phyloP scores from a whole-genome alignment of 2,888 invertebrate genomes.

The Tachystola acroxantha region DNA sequence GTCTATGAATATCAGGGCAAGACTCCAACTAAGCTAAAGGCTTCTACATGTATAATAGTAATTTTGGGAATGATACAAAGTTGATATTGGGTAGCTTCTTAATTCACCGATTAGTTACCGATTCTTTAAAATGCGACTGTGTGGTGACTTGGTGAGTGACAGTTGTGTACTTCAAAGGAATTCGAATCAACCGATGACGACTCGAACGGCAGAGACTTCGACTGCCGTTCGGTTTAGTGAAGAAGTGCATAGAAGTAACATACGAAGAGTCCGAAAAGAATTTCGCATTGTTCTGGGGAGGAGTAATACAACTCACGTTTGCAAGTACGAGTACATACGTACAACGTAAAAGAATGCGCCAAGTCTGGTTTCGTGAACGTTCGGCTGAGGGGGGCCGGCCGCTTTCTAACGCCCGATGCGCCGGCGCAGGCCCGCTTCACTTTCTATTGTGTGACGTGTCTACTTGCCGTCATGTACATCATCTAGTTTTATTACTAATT shows the following conservation, averaged over 20 bases:
- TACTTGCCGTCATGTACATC: slow-evolving; percentile 15
- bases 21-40: too few species aligned
- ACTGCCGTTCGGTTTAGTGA: background rate
- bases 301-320: slow-evolving; percentile 1
- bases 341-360: slow-evolving; percentile 56
- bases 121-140: too few species aligned
- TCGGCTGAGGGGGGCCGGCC: slow-evolving; percentile 46
- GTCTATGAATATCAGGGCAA: too few species aligned
- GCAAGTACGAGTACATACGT: too few species aligned
- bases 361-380: slow-evolving; percentile 45
- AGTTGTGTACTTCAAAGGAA: too few species aligned
- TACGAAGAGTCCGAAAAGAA: background rate
- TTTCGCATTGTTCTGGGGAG: background rate
- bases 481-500: slow-evolving; percentile 7
- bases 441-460: slow-evolving; percentile 66
- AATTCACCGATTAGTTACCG: too few species aligned
- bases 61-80: too few species aligned
- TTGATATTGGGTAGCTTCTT: too few species aligned
- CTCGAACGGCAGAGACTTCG: too few species aligned
- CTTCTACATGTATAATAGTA: too few species aligned
- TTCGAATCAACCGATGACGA: too few species aligned
- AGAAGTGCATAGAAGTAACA: background rate
- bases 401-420: slow-evolving; percentile 72
- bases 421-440: slow-evolving; percentile 63
- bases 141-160: too few species aligned